phyloP scores from a whole-genome alignment of 2,888 invertebrate genomes.

The Disparrhopalites patrizii region DNA sequence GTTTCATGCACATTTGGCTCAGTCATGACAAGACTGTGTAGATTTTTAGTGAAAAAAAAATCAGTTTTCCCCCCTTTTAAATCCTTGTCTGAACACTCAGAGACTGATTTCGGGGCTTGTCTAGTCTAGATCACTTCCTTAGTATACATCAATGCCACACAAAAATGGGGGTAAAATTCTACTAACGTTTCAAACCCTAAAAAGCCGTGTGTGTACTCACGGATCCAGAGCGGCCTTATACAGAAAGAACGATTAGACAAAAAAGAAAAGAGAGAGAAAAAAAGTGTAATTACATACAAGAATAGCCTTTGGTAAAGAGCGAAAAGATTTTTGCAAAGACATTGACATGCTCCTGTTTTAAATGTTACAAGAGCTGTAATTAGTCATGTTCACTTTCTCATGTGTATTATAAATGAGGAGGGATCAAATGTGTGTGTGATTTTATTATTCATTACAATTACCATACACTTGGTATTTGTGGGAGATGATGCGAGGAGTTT shows the following conservation, averaged over 20 bases:
- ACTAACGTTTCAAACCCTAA: neutral
- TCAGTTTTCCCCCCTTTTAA: too few species aligned
- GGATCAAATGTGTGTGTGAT: neutral
- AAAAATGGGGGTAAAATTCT: neutral
- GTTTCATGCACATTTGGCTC: too few species aligned
- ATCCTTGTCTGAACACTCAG: too few species aligned
- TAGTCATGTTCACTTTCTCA: too few species aligned
- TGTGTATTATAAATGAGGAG: too few species aligned
- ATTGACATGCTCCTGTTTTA: neutral
- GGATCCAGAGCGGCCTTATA: neutral
- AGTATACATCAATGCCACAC: neutral
- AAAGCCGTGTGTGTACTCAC: neutral
- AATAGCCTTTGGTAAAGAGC: neutral
- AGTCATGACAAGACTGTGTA: too few species aligned
- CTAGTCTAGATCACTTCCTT: too few species aligned
- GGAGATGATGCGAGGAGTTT: neutral
- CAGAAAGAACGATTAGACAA: neutral
- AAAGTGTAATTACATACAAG: neutral
- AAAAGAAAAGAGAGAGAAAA: neutral
- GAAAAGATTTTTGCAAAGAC: constrained; percentile 1
- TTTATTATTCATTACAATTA: constrained; percentile 1
- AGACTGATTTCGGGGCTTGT: too few species aligned
- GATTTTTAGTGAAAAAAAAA: too few species aligned
- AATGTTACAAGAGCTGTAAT: neutral
- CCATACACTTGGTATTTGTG: too few species aligned